Evolutionary conservation across 1,140 invertebrate species (phyloP).

Genomic region (Drosophila azteca): DNA sequence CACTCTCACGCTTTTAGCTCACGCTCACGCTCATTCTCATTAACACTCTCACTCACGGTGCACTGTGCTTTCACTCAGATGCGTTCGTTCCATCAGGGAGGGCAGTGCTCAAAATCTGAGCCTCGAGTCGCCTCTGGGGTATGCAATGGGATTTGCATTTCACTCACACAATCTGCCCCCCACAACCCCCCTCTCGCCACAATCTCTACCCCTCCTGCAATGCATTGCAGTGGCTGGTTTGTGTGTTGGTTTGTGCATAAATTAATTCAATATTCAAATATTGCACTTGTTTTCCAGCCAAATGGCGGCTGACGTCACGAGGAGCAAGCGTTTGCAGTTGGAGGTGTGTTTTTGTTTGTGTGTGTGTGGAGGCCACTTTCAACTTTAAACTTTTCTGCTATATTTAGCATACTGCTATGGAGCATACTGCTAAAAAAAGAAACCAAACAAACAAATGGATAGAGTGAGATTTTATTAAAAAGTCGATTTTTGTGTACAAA

Average conservation of each 20-base stretch:
- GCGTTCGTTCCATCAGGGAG: too few relatives aligned
- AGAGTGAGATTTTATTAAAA: conserved; percentile 20
- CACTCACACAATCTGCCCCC: conserved; percentile 11
- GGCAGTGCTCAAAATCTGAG: too few relatives aligned
- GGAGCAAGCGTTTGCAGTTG: neutral
- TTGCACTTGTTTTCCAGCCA: conserved; percentile 40
- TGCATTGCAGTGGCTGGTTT: too few relatives aligned
- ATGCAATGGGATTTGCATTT: conserved; percentile 56
- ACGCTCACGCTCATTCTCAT: neutral
- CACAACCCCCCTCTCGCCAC: neutral
- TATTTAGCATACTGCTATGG: conserved; percentile 56
- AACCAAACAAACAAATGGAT: conserved; percentile 24
- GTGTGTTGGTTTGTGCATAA: conserved; percentile 53
- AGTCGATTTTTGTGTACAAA: conserved; percentile 14
- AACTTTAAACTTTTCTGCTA: conserved; percentile 75
- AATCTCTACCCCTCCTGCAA: too few relatives aligned
- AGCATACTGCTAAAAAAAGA: conserved; percentile 48
- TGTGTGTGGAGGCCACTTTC: conserved; percentile 39
- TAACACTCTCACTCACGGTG: conserved; percentile 2
- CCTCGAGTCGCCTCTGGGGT: conserved; percentile 37
- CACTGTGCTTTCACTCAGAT: conserved; percentile 2
- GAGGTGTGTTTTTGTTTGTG: neutral
- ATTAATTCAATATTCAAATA: conserved; percentile 73
- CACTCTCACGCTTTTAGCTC: conserved; percentile 5
- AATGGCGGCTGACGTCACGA: conserved; percentile 55